A percentile compares a stretch with the other conserved stretches of the same genome.
phyloP scores from a whole-genome alignment of 2,797 vertebrate species.

The Molossus alvarezi region DNA sequence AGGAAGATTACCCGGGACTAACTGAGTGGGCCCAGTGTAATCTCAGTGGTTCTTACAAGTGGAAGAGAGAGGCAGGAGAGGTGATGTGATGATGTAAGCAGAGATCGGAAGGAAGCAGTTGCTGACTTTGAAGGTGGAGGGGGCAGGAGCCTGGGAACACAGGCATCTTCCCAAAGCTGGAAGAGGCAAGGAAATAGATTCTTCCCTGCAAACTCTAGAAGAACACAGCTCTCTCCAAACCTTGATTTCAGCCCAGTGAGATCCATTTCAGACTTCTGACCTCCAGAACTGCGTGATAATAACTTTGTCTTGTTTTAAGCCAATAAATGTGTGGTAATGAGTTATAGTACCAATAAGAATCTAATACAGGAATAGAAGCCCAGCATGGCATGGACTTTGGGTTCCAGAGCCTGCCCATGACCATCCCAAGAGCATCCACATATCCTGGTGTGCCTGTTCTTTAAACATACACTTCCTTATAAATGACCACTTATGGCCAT shows the following conservation, averaged over 20 bases:
- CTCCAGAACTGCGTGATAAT: not conserved
- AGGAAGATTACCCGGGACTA: not conserved
- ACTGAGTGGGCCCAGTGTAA: not conserved
- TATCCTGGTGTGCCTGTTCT: not conserved
- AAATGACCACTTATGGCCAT: not conserved
- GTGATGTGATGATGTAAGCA: not conserved
- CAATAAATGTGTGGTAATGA: no score
- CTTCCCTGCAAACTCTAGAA: not conserved
- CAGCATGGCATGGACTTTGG: not conserved
- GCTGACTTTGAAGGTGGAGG: not conserved
- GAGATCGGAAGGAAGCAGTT: not conserved
- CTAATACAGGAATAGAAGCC: not conserved
- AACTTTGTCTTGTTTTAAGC: not conserved
- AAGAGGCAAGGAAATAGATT: not conserved
- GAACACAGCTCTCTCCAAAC: not conserved
- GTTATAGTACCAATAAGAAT: not conserved
- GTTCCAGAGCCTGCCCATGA: not conserved
- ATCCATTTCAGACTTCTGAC: not conserved
- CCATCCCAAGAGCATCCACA: not conserved
- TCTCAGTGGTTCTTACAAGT: not conserved
- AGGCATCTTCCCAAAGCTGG: not conserved
- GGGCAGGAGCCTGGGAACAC: fast-evolving
- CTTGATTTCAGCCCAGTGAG: not conserved
- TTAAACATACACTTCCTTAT: not conserved
- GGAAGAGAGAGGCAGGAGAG: not conserved